These are phyloP conservation scores for Eulithis testata DNA, from an alignment of 2,888 invertebrate genomes.

Conservation along the genomic window DNA sequence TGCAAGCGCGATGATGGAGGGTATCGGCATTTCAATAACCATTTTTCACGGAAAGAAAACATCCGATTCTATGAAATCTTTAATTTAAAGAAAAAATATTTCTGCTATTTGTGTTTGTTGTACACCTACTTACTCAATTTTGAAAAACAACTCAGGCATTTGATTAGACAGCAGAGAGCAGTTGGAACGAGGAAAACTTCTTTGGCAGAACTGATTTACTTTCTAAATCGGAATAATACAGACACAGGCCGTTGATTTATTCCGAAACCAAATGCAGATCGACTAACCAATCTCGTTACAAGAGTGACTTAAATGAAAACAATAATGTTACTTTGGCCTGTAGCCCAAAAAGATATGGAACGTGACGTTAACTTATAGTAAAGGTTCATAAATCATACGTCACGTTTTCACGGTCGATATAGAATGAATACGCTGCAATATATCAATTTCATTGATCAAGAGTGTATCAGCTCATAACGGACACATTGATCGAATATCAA, in stretches of 20 bases:
- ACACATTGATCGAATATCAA: conserved; percentile 56
- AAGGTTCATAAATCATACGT: conserved; percentile 39
- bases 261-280: conserved; percentile 7
- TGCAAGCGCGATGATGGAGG: neutral
- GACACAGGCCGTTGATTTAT: conserved; percentile 3
- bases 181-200: neutral
- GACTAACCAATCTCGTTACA: conserved; percentile 8
- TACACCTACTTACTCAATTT: neutral
- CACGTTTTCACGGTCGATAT: conserved; percentile 42
- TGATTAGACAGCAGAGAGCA: neutral
- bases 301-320: conserved; percentile 35
- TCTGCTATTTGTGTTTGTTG: conserved; percentile 3
- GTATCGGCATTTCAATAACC: conserved; percentile 8
- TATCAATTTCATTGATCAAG: conserved; percentile 44
- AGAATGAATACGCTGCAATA: conserved; percentile 40
- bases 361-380: conserved; percentile 38
- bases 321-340: conserved; percentile 38
- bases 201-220: conserved; percentile 1
- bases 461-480: conserved; percentile 45
- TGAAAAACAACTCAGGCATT: neutral
- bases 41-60: conserved; percentile 8
- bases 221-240: neutral
- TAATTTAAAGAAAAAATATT: conserved; percentile 12
- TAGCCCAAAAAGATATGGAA: conserved; percentile 40
- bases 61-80: conserved; percentile 8